Evolutionary conservation across 2,113 vertebrate species (phyloP).

Genomic region (Zosterops hypoxanthus): DNA sequence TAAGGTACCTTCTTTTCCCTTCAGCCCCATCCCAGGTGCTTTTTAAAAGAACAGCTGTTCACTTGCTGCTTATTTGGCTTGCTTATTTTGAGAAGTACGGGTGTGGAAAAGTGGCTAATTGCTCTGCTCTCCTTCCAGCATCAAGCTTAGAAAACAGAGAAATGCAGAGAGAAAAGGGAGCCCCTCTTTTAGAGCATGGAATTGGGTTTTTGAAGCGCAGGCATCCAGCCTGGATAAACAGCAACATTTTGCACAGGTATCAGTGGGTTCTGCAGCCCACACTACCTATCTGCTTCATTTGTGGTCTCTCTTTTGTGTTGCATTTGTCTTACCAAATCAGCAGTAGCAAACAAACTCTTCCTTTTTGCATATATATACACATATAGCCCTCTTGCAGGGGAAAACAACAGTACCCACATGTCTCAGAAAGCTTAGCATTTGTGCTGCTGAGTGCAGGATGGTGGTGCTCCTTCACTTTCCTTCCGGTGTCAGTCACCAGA

Average conservation of each 20-base stretch:
- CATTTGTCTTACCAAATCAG: background rate
- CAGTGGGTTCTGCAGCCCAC: fast-evolving
- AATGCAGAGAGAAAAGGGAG: background rate
- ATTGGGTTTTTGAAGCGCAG: background rate
- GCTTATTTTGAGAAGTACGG: background rate
- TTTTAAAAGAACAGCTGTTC: background rate
- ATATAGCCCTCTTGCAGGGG: background rate
- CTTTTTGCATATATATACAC: background rate
- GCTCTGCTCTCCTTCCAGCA: background rate
- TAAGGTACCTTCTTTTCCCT: background rate
- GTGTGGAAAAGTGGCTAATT: background rate
- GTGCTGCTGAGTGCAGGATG: background rate
- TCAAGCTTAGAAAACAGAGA: background rate
- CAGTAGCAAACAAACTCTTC: background rate
- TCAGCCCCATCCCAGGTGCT: background rate
- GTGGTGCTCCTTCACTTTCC: background rate
- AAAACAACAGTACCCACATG: background rate
- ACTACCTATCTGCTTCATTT: background rate
- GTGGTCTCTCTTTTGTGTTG: background rate
- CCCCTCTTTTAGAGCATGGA: background rate
- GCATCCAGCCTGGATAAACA: background rate
- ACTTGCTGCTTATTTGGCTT: background rate
- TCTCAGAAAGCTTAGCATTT: background rate
- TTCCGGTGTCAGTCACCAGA: background rate
- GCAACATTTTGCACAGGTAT: background rate